phyloP scores from a whole-genome alignment of 2,888 invertebrate species.

The Platynereis dumerilii region DNA sequence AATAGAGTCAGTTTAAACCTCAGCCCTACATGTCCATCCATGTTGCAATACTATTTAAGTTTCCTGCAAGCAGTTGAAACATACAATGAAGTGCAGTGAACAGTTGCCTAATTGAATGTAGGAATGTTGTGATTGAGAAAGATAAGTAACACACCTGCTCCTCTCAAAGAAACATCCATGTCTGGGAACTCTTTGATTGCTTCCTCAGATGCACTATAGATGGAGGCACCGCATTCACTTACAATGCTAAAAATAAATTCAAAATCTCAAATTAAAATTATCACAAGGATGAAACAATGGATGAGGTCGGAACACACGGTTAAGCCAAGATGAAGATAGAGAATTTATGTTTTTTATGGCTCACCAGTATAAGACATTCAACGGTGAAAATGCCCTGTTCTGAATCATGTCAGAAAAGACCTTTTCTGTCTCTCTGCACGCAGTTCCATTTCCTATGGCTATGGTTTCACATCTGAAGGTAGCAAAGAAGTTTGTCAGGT shows the following conservation, averaged over 20 bases:
- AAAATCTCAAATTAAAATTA: too few relatives aligned
- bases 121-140: too few relatives aligned
- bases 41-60: too few relatives aligned
- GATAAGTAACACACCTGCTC: conserved; percentile 70
- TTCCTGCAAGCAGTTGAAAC: too few relatives aligned
- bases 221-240: conserved; percentile 88
- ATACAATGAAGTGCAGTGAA: too few relatives aligned
- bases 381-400: conserved; percentile 66
- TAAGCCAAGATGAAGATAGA: too few relatives aligned
- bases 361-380: conserved; percentile 69
- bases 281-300: too few relatives aligned
- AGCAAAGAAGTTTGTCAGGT: too few relatives aligned
- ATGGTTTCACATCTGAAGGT: conserved; percentile 76
- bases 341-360: too few relatives aligned
- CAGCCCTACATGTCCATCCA: not conserved
- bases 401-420: conserved; percentile 73
- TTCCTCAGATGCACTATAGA: conserved; percentile 86
- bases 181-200: conserved; percentile 84
- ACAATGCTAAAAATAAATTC: conserved; percentile 75
- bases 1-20: not conserved
- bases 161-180: conserved; percentile 82
- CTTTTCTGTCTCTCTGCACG: conserved; percentile 84
- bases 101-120: not conserved
- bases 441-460: conserved; percentile 90
- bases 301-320: too few relatives aligned